phyloP scores from a whole-genome alignment of 2,888 invertebrate genomes.

The Dasypogon diadema region DNA sequence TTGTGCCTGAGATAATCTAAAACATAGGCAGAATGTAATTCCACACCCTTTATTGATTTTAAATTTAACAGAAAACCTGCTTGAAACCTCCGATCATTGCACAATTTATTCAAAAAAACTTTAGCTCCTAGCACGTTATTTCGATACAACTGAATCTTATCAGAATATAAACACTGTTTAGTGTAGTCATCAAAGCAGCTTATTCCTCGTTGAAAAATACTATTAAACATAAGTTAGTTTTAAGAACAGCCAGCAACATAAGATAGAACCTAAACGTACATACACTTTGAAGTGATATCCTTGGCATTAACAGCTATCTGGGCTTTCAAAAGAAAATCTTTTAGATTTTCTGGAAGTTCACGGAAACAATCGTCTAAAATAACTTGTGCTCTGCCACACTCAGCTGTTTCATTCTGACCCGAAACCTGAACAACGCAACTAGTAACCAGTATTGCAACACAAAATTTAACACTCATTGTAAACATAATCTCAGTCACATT shows the following conservation, averaged over 20 bases:
- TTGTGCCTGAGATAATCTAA: conserved; percentile 66
- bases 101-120: conserved; percentile 64
- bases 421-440: neutral
- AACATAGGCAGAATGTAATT: conserved; percentile 15
- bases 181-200: conserved; percentile 66
- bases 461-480: neutral
- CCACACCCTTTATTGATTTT: neutral
- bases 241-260: too few relatives aligned
- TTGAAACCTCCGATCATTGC: conserved; percentile 65
- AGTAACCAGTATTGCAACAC: neutral
- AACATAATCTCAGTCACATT: neutral
- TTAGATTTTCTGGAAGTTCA: conserved; percentile 65
- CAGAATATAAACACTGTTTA: conserved; percentile 63
- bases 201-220: conserved; percentile 66
- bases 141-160: conserved; percentile 62
- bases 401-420: conserved; percentile 49
- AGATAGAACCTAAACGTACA: conserved; percentile 60
- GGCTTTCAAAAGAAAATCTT: conserved; percentile 64
- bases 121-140: conserved; percentile 66
- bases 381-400: conserved; percentile 64
- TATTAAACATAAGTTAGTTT: conserved; percentile 53
- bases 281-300: conserved; percentile 66
- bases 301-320: conserved; percentile 64
- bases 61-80: conserved; percentile 60
- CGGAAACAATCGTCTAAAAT: conserved; percentile 67